Evolutionary conservation across 1,140 invertebrate genomes (phyloP), one percentile per base, ranked within the genome.

Genomic region (Hyles vespertilio): DNA sequence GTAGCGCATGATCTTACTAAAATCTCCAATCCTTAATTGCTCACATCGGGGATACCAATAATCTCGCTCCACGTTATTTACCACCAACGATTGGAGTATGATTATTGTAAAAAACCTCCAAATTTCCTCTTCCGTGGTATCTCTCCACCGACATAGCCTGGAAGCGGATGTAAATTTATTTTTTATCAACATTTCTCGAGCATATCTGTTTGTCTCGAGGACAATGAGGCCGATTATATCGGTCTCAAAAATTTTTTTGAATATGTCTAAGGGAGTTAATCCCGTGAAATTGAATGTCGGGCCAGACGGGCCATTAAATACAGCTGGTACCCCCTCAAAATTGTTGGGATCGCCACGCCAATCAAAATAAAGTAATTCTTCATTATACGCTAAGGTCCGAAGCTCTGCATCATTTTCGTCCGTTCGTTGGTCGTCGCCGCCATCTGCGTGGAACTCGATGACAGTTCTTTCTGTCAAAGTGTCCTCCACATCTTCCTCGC

Each of bases 21-120:
- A 61, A 50, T 58, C 33, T 3, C 63, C 58, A 10, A 59, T 52
- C 34, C 40, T 9, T 3, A 65, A 32, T 34, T 44, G 10, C 5
- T 53, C 49, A 9, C 49, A 32, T 47, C 3, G 32, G 36, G 56
- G 55, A 59, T 61, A 60, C 58, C 63, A 65, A 55, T 65, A 65
- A n/a, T 61, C 63, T n/a, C 51, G 45, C 58, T 65, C 58, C 45
- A 65, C 63, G 55, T 51, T 45, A 32, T 54, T 53, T 43, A 53
- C 32, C 2, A 58, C 48, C 5, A 65, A 8, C 3, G 58, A 58
- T 32, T 61, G 57, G 1, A 58, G 5, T 55, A 65, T 58, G 5
- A 65, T 45, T 32, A 63, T 58, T 2, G 44, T 46, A 11, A 58
- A 54, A 36, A 61, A 65, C 12, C 34, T 47, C 36, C 34, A 34